Conservation (phyloP, 2,797 vertebrate species). For the Sebastes paucispinis region DNA sequence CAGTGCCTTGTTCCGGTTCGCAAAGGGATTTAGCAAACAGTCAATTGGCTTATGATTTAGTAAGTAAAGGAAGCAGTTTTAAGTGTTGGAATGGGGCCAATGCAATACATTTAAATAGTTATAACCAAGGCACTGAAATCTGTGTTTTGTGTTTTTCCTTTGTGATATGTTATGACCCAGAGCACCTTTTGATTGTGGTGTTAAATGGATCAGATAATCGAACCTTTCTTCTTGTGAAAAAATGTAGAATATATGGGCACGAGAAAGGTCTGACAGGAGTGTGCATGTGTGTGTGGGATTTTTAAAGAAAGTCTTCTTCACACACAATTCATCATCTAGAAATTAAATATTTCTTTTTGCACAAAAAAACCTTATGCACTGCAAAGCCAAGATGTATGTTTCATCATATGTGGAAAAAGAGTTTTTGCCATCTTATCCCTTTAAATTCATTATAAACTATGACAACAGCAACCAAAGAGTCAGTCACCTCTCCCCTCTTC, state of each 20-base stretch:
- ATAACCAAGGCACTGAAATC: constrained; percentile 12
- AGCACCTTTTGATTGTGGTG: constrained; percentile 5
- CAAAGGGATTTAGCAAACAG: constrained; percentile 5
- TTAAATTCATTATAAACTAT: constrained; percentile 23
- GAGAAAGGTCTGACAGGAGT: background rate
- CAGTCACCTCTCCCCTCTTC: constrained; percentile 6
- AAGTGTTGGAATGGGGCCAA: constrained; percentile 44
- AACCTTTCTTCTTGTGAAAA: background rate
- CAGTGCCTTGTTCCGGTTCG: background rate
- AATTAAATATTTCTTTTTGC: background rate
- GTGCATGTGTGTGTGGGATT: background rate
- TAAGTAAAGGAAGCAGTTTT: background rate
- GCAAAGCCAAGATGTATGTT: background rate
- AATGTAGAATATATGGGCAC: background rate
- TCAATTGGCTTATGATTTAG: background rate
- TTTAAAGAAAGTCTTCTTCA: background rate
- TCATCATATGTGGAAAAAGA: background rate
- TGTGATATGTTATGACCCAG: constrained; percentile 15
- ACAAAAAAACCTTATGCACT: constrained; percentile 13
- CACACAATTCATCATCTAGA: background rate
- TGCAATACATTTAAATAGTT: constrained; percentile 35
- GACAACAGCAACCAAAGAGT: constrained; percentile 49
- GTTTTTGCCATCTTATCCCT: constrained; percentile 10
- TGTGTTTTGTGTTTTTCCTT: constrained; percentile 31
- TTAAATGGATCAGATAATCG: constrained; percentile 6